Base-by-base conservation (phyloP, 2,888 invertebrate species). In the Spodoptera picta region DNA sequence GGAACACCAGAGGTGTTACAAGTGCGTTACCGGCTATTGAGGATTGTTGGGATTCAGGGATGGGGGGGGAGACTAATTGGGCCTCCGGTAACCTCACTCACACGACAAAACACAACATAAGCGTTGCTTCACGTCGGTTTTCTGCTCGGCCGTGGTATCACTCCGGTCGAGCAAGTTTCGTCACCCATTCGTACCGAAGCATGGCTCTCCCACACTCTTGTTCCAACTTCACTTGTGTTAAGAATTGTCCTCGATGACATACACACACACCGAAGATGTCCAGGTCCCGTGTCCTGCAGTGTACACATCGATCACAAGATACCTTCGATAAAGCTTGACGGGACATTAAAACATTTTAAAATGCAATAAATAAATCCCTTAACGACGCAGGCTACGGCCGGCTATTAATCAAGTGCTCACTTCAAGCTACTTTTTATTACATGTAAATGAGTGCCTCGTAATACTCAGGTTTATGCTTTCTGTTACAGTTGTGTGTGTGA, bases 281-380 rank as follows among this genome's bases (percentile, higher is more conserved):
- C 69, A 11, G 1, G 9, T n/a, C 7, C 12, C 27, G 6, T 27
- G 72, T 50, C 81, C 73, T n/a, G 52, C 62, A 70, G 14, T 77
- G 62, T 69, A 78, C 51, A 69, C 76, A 82, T 80, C 75, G 77
- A 80, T 82, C 79, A 80, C 66, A 72, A 58, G 56, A 61, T 61
- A 51, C 68, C 66, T 58, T 49, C 68, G 71, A 82, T 78, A 76
- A 81, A 80, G 65, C 74, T 59, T 68, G 65, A 65, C 60, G 69
- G 73, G 83, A 88, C 92, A 93, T 93, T 92, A 94, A 93, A 93
- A 87, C 90, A 87, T 91, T 93, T 93, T 93, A 92, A 93, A 93
- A 90, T 90, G 91, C 87, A 85, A 93, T 94, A 94, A 94, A 94
- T 94, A 92, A 93, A 83, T 77, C 80, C 71, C 87, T 92, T 93